Evolutionary conservation across 1,140 invertebrate genomes (phyloP), one percentile per base, ranked within the genome.

Genomic region (Rhagoletis zephyria): DNA sequence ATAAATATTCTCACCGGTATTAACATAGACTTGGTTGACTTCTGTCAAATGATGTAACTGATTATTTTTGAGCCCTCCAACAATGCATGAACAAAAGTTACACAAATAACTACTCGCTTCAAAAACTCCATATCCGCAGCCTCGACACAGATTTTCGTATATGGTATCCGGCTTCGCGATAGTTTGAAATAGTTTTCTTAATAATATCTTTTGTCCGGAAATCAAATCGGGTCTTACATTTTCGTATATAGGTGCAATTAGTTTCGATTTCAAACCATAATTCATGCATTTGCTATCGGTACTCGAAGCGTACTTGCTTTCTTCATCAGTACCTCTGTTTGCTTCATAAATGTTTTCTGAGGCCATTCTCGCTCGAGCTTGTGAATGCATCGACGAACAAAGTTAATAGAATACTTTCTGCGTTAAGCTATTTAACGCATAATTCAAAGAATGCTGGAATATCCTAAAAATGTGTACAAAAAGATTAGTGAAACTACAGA

Each of bases 111-210:
- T 92, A 77, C 89, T 89, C n/a, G 92, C 90, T 2, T 87, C 90
- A 61, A 93, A 93, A 4, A 93, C 90, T 2, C 92, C 92, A 60
- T 93, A 93, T 64, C 92, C 91, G 59, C 92, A 93, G 85, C 92
- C 92, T 40, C 89, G 89, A 64, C 92, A 93, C n/a, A 93, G 56
- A 89, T 93, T 93, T 87, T 93, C 92, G 85, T 93, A 93, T 88
- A 92, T 90, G 10, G 85, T 65, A 64, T 51, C 42, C 10, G 56
- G 19, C 5, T 86, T 77, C 19, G 74, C 86, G 14, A 77, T 64
- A 88, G 88, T 85, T 89, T 88, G 89, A 89, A 92, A 92, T 85
- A 92, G 91, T 85, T 91, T 92, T 85, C 89, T 89, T 86, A 92
- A 87, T 16, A 88, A 16, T 14, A 70, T 14, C n/a, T 74, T 67